Base-by-base conservation (phyloP, 1,140 invertebrate species). In the Drosophila funebris region DNA sequence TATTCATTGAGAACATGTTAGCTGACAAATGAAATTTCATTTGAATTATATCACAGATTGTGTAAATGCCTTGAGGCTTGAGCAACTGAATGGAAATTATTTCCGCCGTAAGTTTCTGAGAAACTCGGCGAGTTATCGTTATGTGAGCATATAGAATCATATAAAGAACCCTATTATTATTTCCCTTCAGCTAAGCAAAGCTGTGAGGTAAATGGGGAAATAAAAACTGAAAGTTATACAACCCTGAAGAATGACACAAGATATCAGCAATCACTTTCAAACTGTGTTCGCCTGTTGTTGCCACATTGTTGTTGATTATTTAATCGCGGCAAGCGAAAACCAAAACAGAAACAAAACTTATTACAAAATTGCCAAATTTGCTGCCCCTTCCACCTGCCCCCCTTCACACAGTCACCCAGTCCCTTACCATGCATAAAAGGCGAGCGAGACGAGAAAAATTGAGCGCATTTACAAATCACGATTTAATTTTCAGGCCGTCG, bases 391-490 rank as follows among this genome's bases (percentile, higher is more conserved):
- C 9, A 3, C 4, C 33, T 50, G 22, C 22, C 4, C n/a, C 9
- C 24, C 7, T n/a, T 13, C 33, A 22, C 14, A 11, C 8, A n/a
- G n/a, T 7, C 22, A 24, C 11, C 8, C n/a, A 36, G 33, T n/a
- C 33, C 36, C 16, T 29, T 43, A 24, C 11, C 44, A 36, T 43
- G 48, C 29, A 24, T 9, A 48, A 68, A 58, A 50, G 43, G 9
- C 44, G 16, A 58, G 76, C 73, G 76, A 77, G 73, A 85, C 77
- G 70, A 31, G 29, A 87, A 87, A 85, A 82, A 87, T 87, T 85
- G 82, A 85, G 82, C 84, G 82, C 82, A 85, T 85, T 85, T 85
- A 85, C 82, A 85, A 85, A 85, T 85, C 82, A 85, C 82, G 82
- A 85, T 85, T 85, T 87, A 85, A 87, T 85, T 85, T 85, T 64